phyloP scores from a whole-genome alignment of 2,888 invertebrate species.

The Ethmia dodecea region DNA sequence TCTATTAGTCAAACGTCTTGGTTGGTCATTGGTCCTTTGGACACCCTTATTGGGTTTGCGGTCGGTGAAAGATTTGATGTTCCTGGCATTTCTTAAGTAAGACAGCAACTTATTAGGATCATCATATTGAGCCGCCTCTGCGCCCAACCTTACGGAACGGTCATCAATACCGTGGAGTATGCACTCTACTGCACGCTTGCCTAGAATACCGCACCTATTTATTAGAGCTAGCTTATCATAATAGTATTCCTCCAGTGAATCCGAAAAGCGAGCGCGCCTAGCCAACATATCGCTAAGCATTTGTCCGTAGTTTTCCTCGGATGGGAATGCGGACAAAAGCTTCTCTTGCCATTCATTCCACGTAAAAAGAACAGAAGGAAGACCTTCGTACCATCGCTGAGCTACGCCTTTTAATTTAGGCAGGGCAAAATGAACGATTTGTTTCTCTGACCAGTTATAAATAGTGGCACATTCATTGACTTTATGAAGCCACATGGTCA shows the following conservation, averaged over 20 bases:
- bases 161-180: not conserved
- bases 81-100: not conserved
- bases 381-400: constrained; percentile 2
- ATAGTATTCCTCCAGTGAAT: not conserved
- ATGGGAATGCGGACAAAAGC: constrained; percentile 1
- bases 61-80: not conserved
- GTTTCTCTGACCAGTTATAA: constrained; percentile 1
- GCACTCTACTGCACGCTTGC: not conserved
- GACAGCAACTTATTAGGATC: not conserved
- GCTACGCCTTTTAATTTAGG: constrained; percentile 3
- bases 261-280: not conserved
- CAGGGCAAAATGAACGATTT: constrained; percentile 3
- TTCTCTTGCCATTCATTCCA: constrained; percentile 5
- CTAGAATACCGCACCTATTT: not conserved
- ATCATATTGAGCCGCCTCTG: not conserved
- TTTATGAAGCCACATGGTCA: constrained; percentile 7
- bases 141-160: not conserved
- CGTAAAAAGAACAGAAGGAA: too few relatives aligned
- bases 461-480: not conserved
- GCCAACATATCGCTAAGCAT: not conserved
- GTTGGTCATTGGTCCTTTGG: too few relatives aligned
- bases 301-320: constrained; percentile 1
- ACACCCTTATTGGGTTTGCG: not conserved
- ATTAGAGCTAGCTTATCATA: not conserved
- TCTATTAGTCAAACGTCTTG: too few relatives aligned